These are phyloP conservation scores for Phrynocephalus forsythii DNA, from an alignment of 2,797 vertebrate genomes.

Conservation along the genomic window DNA sequence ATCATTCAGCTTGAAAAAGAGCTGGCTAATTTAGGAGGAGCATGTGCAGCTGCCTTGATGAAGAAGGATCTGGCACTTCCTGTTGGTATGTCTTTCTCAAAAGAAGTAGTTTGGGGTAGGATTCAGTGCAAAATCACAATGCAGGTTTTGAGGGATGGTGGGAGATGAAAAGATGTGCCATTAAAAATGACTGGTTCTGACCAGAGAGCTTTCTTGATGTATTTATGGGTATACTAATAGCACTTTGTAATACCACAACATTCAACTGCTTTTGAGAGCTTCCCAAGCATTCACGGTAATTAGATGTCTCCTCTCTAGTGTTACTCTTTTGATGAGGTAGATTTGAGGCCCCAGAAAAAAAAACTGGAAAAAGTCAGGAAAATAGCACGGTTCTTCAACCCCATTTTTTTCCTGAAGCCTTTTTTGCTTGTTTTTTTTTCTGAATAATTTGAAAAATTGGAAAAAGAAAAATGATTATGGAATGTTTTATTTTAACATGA, in stretches of 20 bases:
- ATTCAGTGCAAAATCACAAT: not conserved
- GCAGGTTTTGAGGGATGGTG: not conserved
- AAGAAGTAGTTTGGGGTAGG: not conserved
- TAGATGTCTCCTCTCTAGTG: not conserved
- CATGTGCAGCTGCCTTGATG: conserved; percentile 98
- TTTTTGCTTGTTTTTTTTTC: too few species aligned
- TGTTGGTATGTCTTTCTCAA: conserved; percentile 82
- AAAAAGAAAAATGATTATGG: too few species aligned
- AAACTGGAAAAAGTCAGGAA: too few species aligned
- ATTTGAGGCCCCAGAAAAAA: too few species aligned
- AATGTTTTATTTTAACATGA: too few species aligned
- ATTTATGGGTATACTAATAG: not conserved
- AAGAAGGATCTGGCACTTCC: conserved; percentile 98
- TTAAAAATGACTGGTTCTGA: not conserved
- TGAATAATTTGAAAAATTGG: too few species aligned
- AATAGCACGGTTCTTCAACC: too few species aligned
- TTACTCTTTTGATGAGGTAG: not conserved
- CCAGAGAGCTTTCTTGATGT: too few species aligned
- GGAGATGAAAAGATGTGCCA: not conserved
- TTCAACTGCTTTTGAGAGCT: not conserved
- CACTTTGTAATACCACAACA: not conserved
- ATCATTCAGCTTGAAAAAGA: conserved; percentile 98
- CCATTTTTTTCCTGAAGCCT: too few species aligned
- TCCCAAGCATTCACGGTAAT: not conserved
- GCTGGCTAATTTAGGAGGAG: conserved; percentile 93